Base-by-base conservation (phyloP, 2,888 invertebrate species). In the Yponomeuta malinellus region DNA sequence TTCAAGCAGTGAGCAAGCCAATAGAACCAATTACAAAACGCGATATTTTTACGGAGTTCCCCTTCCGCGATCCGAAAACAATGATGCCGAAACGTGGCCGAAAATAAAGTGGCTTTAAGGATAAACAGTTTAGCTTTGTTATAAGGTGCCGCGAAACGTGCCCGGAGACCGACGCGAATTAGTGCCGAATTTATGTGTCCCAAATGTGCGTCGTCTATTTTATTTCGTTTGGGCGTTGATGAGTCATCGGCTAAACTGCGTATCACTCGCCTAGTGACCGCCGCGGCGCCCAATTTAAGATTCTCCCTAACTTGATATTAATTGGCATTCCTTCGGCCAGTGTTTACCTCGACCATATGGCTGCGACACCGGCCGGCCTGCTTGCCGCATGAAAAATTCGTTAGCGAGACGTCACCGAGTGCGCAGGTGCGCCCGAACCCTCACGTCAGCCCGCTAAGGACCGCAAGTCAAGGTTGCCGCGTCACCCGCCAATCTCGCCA, bases 381-480 rank as follows among this genome's bases (percentile, higher is more conserved):
- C 65, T 5, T 8, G 33, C 12, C 65, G 65, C 29, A 65, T 33
- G 65, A 29, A 33, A 29, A 48, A 68, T 48, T 29, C 52, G 48
- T 68, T 48, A 43, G 37, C 67, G 37, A 37, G 15, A 33, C 67
- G 67, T 67, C 67, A 67, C 67, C 52, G 52, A 43, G 15, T 67
- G 67, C 67, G 67, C 67, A 67, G 67, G 37, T 67, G 33, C 33
- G 43, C 67, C 37, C 37, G 31, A 33, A 67, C 67, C 12, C 23
- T 29, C n/a, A 23, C 68, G 23, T 48, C 68, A 48, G 48, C 48
- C 29, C 12, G 43, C 48, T 68, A 68, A 68, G 68, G 68, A 68
- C 29, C 29, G 48, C 65, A n/a, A 59, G 71, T 71, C 82, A 83
- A 86, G 86, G 87, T 81, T 81, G 75, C 82, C 83, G 78, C 86